phyloP scores from a whole-genome alignment of 2,797 vertebrate species.

The Melanotaenia boesemani region DNA sequence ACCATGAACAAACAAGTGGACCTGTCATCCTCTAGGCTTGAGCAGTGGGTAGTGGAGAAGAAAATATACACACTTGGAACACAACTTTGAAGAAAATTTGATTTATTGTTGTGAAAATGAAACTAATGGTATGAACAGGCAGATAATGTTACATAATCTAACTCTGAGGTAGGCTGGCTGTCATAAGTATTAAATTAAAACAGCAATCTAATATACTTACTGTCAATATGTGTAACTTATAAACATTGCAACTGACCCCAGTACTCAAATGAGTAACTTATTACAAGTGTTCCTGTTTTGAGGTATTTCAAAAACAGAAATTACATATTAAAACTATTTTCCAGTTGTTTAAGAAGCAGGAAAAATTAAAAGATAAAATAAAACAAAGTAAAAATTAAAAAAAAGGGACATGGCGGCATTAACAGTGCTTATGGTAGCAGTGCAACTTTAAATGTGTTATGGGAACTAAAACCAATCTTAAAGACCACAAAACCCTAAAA shows the following conservation, averaged over 20 bases:
- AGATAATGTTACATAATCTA: slow-evolving; percentile 30
- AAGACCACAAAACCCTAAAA: slow-evolving; percentile 31
- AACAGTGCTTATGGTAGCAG: slow-evolving; percentile 1
- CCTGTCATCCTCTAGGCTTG: neutral
- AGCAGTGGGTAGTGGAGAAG: neutral
- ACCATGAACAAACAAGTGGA: neutral
- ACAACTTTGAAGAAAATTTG: slow-evolving; percentile 18
- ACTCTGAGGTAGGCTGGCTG: neutral
- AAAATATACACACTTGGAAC: neutral
- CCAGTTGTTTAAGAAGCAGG: slow-evolving; percentile 4
- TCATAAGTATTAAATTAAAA: slow-evolving; percentile 32
- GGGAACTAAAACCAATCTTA: slow-evolving; percentile 42
- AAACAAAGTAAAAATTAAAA: neutral
- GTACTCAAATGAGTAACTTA: slow-evolving; percentile 25
- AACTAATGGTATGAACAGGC: slow-evolving; percentile 28
- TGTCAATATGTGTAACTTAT: slow-evolving; percentile 20
- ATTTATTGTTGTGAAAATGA: slow-evolving; percentile 70
- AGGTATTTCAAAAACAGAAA: slow-evolving; percentile 27
- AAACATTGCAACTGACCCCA: slow-evolving; percentile 21
- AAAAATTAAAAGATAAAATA: slow-evolving; percentile 18
- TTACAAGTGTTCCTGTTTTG: slow-evolving; percentile 5
- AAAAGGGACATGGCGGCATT: neutral
- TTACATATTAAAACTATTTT: slow-evolving; percentile 31
- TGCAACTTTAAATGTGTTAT: slow-evolving; percentile 5
- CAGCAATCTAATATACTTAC: neutral